These are phyloP conservation scores for Protosalanx chinensis DNA, from an alignment of 2,797 vertebrate species.

Conservation along the genomic window DNA sequence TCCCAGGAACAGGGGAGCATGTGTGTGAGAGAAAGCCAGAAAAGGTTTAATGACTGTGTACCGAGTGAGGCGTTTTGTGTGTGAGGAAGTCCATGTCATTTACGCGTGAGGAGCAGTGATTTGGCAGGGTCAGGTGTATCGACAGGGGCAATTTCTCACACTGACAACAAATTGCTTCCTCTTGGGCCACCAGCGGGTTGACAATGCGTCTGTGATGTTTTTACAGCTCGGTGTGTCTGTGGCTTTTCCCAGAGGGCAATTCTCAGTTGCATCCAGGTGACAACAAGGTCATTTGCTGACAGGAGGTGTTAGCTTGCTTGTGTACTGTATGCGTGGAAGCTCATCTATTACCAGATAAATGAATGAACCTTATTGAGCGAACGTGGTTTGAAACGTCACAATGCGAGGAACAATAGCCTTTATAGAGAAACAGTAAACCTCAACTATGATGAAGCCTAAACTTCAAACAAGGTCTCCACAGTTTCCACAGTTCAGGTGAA, in stretches of 20 bases:
- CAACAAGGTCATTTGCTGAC: conserved; percentile 3
- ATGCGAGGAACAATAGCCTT: neutral
- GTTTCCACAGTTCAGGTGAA: too few relatives aligned
- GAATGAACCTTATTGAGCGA: neutral
- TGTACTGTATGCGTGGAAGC: neutral
- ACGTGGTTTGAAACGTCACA: neutral
- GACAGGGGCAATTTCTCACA: conserved; percentile 32
- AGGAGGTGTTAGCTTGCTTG: neutral
- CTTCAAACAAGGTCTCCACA: too few relatives aligned
- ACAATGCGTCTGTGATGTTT: conserved; percentile 20
- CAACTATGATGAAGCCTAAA: neutral
- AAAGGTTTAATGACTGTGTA: neutral
- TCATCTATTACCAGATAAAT: neutral
- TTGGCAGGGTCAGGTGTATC: too few relatives aligned
- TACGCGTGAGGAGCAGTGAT: too few relatives aligned
- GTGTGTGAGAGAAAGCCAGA: neutral
- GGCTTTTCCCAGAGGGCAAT: conserved; percentile 5
- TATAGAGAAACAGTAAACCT: neutral
- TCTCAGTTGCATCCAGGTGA: conserved; percentile 21
- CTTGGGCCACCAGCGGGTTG: conserved; percentile 20
- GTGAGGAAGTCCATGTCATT: neutral
- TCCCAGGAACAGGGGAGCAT: conserved; percentile 32
- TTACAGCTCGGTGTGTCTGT: neutral
- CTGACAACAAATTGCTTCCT: conserved; percentile 46
- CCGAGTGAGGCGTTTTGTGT: neutral